phyloP scores from a whole-genome alignment of 2,888 invertebrate species.

The Himalopsyche anomala region DNA sequence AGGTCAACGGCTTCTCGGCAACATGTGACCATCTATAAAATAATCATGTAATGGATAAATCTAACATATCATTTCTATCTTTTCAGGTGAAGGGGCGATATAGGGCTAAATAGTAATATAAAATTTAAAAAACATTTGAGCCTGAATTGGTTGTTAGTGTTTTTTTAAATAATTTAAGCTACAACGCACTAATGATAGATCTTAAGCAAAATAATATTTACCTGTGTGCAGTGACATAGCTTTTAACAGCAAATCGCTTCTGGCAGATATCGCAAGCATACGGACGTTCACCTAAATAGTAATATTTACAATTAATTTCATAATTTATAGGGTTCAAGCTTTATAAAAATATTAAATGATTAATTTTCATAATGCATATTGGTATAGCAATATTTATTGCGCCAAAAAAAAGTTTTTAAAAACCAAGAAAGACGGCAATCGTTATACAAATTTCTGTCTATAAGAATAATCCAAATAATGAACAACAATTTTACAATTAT shows the following conservation, averaged over 20 bases:
- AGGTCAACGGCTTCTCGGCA: conserved; percentile 84
- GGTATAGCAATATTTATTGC: neutral
- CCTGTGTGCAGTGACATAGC: conserved; percentile 88
- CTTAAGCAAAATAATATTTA: conserved; percentile 66
- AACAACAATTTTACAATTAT: neutral
- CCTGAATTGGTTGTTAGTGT: too few relatives aligned
- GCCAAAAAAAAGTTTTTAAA: neutral
- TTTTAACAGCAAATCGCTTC: conserved; percentile 88
- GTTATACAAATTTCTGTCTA: conserved; percentile 28
- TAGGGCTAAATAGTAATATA: neutral
- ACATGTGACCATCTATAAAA: conserved; percentile 84
- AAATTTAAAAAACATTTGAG: too few relatives aligned
- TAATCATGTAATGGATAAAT: neutral
- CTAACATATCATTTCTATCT: neutral
- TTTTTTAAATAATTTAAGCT: too few relatives aligned
- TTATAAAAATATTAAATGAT: neutral
- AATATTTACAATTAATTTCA: conserved; percentile 26
- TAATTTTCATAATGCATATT: neutral
- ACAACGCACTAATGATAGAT: too few relatives aligned
- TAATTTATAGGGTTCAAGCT: neutral
- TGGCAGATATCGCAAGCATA: conserved; percentile 88
- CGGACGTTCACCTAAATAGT: conserved; percentile 81
- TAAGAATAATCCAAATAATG: conserved; percentile 56
- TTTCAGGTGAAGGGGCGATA: too few relatives aligned
- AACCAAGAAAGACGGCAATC: conserved; percentile 56